Evolutionary conservation across 2,888 invertebrate genomes (phyloP).

Genomic region (Melieria crassipennis): DNA sequence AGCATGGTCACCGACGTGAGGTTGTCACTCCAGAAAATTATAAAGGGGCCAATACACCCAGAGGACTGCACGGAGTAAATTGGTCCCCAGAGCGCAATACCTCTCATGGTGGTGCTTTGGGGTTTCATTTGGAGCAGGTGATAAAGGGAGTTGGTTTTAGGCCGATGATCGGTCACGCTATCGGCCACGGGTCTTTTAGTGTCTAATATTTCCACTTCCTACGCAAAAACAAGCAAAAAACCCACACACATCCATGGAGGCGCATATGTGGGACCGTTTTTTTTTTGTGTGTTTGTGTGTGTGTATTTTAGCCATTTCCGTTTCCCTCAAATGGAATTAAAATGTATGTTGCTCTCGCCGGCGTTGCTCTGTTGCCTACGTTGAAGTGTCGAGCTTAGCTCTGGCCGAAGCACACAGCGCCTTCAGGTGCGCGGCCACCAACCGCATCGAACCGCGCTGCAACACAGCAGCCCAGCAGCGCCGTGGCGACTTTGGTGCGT

Average conservation of each 20-base stretch:
- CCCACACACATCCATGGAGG: constrained; percentile 20
- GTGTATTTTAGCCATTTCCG: constrained; percentile 3
- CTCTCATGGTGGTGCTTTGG: too few relatives aligned
- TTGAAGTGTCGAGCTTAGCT: not conserved
- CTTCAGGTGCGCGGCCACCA: constrained; percentile 38
- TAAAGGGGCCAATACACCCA: too few relatives aligned
- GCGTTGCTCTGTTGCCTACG: not conserved
- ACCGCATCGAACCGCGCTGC: not conserved
- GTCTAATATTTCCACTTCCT: too few relatives aligned
- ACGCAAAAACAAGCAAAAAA: constrained; percentile 14
- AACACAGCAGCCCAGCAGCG: not conserved
- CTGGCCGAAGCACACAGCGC: constrained; percentile 8
- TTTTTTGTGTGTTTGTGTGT: constrained; percentile 11
- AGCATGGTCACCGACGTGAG: too few relatives aligned
- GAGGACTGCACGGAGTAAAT: too few relatives aligned
- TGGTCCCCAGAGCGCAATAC: too few relatives aligned
- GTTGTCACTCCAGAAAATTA: too few relatives aligned
- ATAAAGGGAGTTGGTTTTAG: too few relatives aligned
- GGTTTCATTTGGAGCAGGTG: too few relatives aligned
- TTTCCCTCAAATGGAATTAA: constrained; percentile 17
- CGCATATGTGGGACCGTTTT: constrained; percentile 20
- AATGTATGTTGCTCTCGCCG: constrained; percentile 17
- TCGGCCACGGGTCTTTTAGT: too few relatives aligned
- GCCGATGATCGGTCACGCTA: too few relatives aligned
- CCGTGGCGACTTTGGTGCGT: constrained; percentile 40